phyloP scores from a whole-genome alignment of 1,140 invertebrate species.

The Halictus rubicundus region DNA sequence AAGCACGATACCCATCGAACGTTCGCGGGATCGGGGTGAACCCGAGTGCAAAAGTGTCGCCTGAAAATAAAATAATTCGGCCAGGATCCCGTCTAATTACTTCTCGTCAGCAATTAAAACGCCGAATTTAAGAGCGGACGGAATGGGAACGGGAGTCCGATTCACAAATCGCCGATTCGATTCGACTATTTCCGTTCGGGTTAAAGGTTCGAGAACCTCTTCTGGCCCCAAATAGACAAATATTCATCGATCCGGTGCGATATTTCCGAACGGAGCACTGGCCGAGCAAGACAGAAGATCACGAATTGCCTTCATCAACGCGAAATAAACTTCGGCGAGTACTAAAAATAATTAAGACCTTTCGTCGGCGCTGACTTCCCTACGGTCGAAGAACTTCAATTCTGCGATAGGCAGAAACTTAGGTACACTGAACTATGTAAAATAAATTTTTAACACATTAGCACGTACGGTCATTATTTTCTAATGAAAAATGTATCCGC shows the following conservation, averaged over 20 bases:
- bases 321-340: neutral
- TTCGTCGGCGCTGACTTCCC: neutral
- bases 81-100: neutral
- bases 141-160: slow-evolving; percentile 53
- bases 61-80: slow-evolving; percentile 16
- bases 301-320: neutral
- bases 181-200: slow-evolving; percentile 51
- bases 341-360: slow-evolving; percentile 13
- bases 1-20: too few species aligned
- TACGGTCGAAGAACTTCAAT: neutral
- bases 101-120: slow-evolving; percentile 28
- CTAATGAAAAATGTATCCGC: too few species aligned
- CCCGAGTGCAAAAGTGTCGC: too few species aligned
- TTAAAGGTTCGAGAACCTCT: slow-evolving; percentile 59
- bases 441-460: too few species aligned
- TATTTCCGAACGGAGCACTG: neutral
- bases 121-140: slow-evolving; percentile 30
- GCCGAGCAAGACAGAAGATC: too few species aligned
- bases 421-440: too few species aligned
- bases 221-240: slow-evolving; percentile 2
- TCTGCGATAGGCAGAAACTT: neutral
- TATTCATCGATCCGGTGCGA: neutral
- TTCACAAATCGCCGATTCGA: slow-evolving; percentile 35
- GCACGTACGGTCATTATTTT: too few species aligned
- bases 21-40: too few species aligned